phyloP scores from a whole-genome alignment of 2,797 vertebrate species.

The Liasis olivaceus region DNA sequence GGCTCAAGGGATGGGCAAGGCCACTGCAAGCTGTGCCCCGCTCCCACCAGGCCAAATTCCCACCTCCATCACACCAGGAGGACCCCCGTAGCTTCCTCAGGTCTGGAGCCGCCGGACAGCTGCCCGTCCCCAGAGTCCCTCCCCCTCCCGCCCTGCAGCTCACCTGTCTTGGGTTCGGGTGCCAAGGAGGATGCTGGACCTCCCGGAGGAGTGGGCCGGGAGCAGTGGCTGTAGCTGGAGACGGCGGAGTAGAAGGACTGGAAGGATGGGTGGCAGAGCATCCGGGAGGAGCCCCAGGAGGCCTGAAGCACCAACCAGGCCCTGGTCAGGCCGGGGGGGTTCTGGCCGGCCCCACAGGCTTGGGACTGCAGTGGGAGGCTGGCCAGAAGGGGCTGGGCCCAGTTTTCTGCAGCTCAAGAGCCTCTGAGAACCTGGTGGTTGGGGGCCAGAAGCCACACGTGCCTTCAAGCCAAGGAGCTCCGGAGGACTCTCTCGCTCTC shows the following conservation, averaged over 20 bases:
- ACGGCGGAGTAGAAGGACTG: background rate
- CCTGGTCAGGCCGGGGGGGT: background rate
- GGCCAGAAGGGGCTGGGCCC: too few species aligned
- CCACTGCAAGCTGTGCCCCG: background rate
- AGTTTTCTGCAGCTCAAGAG: background rate
- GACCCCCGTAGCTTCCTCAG: background rate
- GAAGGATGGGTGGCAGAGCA: background rate
- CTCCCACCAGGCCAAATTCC: background rate
- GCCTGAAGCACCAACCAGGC: background rate
- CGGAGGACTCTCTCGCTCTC: background rate
- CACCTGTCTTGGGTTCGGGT: background rate
- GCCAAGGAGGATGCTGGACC: fast-evolving
- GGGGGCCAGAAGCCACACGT: too few species aligned
- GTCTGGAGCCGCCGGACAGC: too few species aligned
- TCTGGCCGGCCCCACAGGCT: background rate
- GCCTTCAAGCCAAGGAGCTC: background rate
- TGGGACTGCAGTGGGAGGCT: background rate
- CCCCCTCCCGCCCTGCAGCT: background rate
- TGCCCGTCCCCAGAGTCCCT: background rate
- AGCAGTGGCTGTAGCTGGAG: fast-evolving
- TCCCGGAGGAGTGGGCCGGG: fast-evolving
- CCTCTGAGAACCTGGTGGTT: too few species aligned
- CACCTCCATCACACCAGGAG: background rate
- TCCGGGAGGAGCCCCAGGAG: background rate
- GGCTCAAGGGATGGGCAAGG: background rate